Evolutionary conservation across 2,113 vertebrate species (phyloP), one percentile per base, ranked within the genome.

Genomic region (Etia nguti): DNA sequence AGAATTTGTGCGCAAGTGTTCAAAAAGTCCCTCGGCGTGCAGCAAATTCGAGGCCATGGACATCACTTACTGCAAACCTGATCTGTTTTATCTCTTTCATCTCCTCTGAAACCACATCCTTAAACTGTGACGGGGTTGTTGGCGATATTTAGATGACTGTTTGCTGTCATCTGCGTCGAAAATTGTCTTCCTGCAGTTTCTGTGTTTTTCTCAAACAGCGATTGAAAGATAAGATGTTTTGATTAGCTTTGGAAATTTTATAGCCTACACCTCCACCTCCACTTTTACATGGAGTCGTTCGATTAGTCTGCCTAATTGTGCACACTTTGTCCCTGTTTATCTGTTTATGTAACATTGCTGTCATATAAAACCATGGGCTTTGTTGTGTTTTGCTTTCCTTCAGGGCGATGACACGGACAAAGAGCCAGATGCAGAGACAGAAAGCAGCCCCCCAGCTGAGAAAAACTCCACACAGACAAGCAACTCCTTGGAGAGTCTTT

Each of bases 401-500:
- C 93, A 99, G 98, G 96, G 91, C 65, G 97, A 97, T 43, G 97
- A 98, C 57, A 95, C 89, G 81, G 97, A 96, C 93, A 96, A 95
- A 83, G 91, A 95, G 15, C 89, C 93, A 22, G 96, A 97, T 24
- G 96, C 88, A 86, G 97, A 98, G 73, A 93, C 96, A 31, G 92
- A 97, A 43, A 94, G 92, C 81, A 92, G 91, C 70, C 46, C 59
- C 60, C 89, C 93, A 13, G 88, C 89, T 12, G 97, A 97, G 90
- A 97, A 97, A 86, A 87, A 50, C 54, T 92, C 95, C 18, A 91
- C 97, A 31, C 96, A 96, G 93, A 79, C 96, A 87, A 97, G 96
- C 59, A 98, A 98, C 92, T 99, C 98, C 12, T 93, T 97, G 93
- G 98, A 99, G 87, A 99, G 98, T 92, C 97, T 99, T 36, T 98